Conservation (phyloP, 2,113 vertebrate species). For the Thermophis baileyi region DNA sequence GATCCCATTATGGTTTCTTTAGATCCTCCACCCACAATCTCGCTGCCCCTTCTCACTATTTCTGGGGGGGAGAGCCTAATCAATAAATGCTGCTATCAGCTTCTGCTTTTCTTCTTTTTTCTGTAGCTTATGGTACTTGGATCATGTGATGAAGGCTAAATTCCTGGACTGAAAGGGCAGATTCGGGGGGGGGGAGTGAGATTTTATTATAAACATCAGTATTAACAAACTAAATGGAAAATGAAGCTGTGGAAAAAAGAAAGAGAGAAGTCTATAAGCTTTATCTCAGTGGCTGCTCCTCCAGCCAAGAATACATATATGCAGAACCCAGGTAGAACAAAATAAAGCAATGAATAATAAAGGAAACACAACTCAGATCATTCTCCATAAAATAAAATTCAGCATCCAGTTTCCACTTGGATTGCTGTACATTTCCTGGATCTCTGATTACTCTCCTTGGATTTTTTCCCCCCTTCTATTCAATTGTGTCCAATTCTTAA, state of each 20-base stretch:
- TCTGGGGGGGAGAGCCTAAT: background rate
- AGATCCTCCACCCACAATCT: background rate
- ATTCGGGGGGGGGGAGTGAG: background rate
- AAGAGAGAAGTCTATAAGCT: background rate
- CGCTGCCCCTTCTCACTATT: background rate
- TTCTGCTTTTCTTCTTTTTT: background rate
- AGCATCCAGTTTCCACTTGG: background rate
- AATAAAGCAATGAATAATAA: background rate
- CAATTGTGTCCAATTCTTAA: background rate
- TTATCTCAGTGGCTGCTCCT: background rate
- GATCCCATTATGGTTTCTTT: background rate
- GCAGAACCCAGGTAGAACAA: background rate
- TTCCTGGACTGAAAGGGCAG: background rate
- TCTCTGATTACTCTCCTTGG: background rate
- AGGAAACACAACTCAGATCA: background rate
- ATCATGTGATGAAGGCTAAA: background rate
- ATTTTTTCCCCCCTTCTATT: accelerated
- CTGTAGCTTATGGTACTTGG: background rate
- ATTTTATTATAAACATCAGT: background rate
- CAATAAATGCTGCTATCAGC: background rate
- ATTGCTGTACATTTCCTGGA: background rate
- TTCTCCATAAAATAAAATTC: background rate
- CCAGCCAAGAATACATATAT: background rate
- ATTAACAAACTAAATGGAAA: background rate
- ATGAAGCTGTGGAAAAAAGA: background rate